Evolutionary conservation across 2,113 vertebrate species (phyloP).

Genomic region (Patagioenas fasciata): DNA sequence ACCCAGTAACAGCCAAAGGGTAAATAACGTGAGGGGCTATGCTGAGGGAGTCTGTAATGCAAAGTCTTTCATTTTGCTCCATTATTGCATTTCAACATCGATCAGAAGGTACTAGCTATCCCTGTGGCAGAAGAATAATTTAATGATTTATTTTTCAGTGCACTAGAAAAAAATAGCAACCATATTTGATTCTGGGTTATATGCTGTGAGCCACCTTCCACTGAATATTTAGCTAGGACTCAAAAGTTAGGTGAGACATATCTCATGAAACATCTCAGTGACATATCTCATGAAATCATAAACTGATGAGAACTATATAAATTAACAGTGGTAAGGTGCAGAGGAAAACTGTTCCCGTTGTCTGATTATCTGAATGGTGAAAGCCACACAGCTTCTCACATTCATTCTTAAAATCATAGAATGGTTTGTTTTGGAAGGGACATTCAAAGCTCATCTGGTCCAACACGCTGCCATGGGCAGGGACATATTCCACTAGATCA

Average conservation of each 20-base stretch:
- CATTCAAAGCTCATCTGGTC: background rate
- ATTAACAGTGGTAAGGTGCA: background rate
- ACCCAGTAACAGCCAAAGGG: background rate
- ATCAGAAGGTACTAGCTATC: background rate
- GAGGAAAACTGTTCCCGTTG: background rate
- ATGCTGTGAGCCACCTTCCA: background rate
- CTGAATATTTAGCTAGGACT: background rate
- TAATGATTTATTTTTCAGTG: background rate
- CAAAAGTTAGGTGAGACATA: background rate
- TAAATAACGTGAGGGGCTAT: background rate
- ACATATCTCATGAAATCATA: background rate
- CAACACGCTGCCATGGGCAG: background rate
- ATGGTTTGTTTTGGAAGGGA: background rate
- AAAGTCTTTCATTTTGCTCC: background rate
- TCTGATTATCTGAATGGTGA: background rate
- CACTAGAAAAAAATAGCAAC: background rate
- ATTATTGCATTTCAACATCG: background rate
- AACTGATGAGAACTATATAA: background rate
- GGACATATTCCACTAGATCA: rapidly evolving
- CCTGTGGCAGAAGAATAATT: background rate
- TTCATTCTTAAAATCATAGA: background rate
- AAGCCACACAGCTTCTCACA: background rate
- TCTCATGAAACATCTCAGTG: background rate
- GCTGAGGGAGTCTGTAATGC: background rate
- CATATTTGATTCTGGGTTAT: background rate